Evolutionary conservation across 2,797 vertebrate species (phyloP).

Genomic region (Botia almorhae): DNA sequence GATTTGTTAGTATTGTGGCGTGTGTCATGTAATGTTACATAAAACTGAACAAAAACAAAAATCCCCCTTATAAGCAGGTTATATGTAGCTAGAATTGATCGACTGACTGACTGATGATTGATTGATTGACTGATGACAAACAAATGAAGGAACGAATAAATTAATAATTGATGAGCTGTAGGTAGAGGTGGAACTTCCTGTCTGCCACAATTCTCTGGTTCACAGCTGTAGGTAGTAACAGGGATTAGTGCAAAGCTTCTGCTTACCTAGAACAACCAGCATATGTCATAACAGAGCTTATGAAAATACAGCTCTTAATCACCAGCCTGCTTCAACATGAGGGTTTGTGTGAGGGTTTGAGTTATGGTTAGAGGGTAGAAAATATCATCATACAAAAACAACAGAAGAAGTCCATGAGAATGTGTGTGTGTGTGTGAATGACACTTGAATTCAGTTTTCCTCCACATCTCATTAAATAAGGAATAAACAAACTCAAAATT

Average conservation of each 20-base stretch:
- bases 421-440: background rate
- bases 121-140: too few species aligned
- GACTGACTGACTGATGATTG: too few species aligned
- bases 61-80: too few species aligned
- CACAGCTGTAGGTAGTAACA: conserved; percentile 43
- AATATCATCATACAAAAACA: too few species aligned
- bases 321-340: background rate
- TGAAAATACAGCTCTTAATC: conserved; percentile 48
- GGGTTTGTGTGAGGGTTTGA: too few species aligned
- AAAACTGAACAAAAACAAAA: too few species aligned
- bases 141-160: background rate
- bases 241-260: conserved; percentile 52
- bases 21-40: too few species aligned
- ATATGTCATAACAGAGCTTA: conserved; percentile 48
- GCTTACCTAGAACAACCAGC: conserved; percentile 43
- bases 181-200: conserved; percentile 9
- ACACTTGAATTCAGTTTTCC: conserved; percentile 7
- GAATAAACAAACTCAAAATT: conserved; percentile 51
- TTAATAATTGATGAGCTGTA: background rate
- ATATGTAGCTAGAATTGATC: background rate
- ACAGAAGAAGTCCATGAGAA: too few species aligned
- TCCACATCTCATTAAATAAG: conserved; percentile 49
- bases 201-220: conserved; percentile 28
- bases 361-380: too few species aligned
- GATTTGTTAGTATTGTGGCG: background rate